These are phyloP conservation scores for Drepanosiphum platanoidis DNA, from an alignment of 2,888 invertebrate species.

Conservation along the genomic window DNA sequence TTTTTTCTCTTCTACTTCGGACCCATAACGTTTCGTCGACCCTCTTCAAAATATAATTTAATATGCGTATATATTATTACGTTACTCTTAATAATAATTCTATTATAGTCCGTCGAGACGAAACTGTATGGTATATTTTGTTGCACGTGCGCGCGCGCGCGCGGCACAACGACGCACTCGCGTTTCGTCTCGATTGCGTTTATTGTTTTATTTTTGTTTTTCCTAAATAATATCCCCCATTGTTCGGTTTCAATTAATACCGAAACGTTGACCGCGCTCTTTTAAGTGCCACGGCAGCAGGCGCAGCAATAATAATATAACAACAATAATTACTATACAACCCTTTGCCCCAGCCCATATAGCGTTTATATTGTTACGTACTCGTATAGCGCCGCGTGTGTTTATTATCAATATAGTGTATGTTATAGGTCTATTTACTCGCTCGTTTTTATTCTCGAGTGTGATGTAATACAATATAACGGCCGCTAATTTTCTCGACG, in stretches of 20 bases:
- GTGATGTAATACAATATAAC: too few relatives aligned
- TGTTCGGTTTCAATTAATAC: constrained; percentile 23
- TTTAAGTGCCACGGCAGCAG: too few relatives aligned
- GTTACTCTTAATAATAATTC: neutral
- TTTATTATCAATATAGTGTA: too few relatives aligned
- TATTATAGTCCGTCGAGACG: neutral
- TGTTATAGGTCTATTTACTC: too few relatives aligned
- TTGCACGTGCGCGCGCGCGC: neutral
- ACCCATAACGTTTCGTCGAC: neutral
- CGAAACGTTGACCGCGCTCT: constrained; percentile 17
- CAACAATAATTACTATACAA: neutral
- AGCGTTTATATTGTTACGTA: neutral
- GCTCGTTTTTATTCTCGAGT: too few relatives aligned
- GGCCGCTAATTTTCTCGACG: too few relatives aligned
- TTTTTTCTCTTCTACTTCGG: too few relatives aligned
- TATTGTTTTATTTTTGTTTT: constrained; percentile 1
- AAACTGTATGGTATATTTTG: neutral
- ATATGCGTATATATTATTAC: neutral
- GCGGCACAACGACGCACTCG: neutral
- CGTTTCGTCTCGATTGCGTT: constrained; percentile 19
- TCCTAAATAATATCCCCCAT: neutral
- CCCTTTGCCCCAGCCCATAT: neutral
- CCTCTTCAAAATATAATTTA: neutral
- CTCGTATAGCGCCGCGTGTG: too few relatives aligned
- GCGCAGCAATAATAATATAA: neutral